Percentiles rank a stretch among this genome's conserved stretches.
These are phyloP conservation scores for Anas capensis DNA, from an alignment of 2,797 vertebrate genomes.

Conservation along the genomic window DNA sequence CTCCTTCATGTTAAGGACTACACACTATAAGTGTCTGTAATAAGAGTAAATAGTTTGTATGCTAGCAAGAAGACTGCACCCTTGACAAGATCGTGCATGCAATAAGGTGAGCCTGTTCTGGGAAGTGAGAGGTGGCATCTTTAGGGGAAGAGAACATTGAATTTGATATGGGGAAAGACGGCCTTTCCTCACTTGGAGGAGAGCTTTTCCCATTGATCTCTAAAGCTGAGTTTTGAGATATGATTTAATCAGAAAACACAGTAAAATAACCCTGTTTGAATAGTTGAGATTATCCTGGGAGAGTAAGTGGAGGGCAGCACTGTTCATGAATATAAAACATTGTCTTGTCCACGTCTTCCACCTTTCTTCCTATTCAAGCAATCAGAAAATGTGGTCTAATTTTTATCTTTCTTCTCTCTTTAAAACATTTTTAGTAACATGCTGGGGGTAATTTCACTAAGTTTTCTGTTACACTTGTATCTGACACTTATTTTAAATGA, in stretches of 20 bases:
- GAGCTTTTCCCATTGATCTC: not conserved
- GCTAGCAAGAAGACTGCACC: not conserved
- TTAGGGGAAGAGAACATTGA: not conserved
- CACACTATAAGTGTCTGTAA: not conserved
- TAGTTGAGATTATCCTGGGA: not conserved
- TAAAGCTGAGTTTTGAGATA: not conserved
- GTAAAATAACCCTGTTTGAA: not conserved
- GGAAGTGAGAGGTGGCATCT: not conserved
- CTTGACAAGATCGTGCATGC: accelerated
- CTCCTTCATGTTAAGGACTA: not conserved
- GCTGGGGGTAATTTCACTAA: not conserved
- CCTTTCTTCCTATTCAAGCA: not conserved
- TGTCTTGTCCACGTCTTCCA: not conserved
- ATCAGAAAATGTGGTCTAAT: not conserved
- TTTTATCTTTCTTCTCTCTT: slow-evolving; percentile 10
- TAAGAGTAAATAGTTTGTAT: not conserved
- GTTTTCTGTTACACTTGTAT: not conserved
- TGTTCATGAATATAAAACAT: not conserved
- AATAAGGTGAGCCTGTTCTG: not conserved
- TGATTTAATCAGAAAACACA: not conserved
- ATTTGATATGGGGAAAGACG: not conserved
- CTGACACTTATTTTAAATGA: slow-evolving; percentile 7
- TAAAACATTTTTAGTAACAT: not conserved
- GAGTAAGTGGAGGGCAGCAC: not conserved
- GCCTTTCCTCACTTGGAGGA: not conserved